Conservation (phyloP, 2,888 invertebrate species). For the Allophyes oxyacanthae region DNA sequence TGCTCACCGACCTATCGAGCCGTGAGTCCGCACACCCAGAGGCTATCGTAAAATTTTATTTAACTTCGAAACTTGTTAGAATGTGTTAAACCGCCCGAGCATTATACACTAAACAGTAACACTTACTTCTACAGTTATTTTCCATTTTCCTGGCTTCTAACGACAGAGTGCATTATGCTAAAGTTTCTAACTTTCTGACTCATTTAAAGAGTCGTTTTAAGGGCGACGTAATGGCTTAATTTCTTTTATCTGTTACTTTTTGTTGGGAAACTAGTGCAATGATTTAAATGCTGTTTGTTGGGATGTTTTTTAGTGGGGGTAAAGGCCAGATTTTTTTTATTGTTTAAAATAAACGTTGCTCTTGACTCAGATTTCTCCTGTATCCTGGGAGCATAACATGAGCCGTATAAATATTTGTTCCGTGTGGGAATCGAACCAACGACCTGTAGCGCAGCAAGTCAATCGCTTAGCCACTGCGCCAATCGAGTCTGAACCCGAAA, state of each 20-base stretch:
- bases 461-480: too few relatives aligned
- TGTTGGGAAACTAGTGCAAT: background rate
- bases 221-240: constrained; percentile 2
- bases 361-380: too few relatives aligned
- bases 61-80: constrained; percentile 68
- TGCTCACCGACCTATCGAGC: constrained; percentile 15
- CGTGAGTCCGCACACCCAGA: constrained; percentile 42
- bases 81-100: constrained; percentile 61
- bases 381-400: too few relatives aligned
- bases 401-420: too few relatives aligned
- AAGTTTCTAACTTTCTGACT: constrained; percentile 30
- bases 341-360: too few relatives aligned
- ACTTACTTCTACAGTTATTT: constrained; percentile 61
- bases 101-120: constrained; percentile 57
- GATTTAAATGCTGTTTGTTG: constrained; percentile 5
- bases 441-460: too few relatives aligned
- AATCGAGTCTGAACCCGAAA: too few relatives aligned
- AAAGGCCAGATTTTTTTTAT: background rate
- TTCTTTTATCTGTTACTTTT: constrained; percentile 4
- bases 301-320: background rate
- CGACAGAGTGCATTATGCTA: constrained; percentile 24
- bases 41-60: constrained; percentile 70
- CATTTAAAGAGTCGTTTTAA: constrained; percentile 22
- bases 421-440: too few relatives aligned
- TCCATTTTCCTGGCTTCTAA: constrained; percentile 55